Evolutionary conservation across 2,888 invertebrate genomes (phyloP), one percentile per base, ranked within the genome.

Genomic region (Hedychridium roseum): DNA sequence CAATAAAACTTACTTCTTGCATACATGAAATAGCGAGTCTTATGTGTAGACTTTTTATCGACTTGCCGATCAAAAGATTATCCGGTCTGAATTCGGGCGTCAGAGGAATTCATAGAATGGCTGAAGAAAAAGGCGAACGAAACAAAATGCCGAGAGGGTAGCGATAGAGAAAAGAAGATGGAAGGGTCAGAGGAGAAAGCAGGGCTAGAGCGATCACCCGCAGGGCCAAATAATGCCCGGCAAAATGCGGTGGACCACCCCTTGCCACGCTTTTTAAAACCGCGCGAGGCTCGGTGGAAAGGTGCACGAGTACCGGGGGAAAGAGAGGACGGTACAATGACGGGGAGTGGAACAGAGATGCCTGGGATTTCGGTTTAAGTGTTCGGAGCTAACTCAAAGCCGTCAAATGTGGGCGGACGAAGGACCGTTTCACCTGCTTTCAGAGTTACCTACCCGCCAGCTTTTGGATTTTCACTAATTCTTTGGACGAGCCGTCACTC

Each of bases 201-300:
- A 63, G 65, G 60, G 57, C 57, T 55, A 57, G 43, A 52, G 64
- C 64, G 73, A 72, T 69, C 76, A 71, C 74, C 74, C 74, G 74
- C 68, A 54, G 75, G 64, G 72, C 58, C 52, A 68, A 74, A 76
- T 75, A 77, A 76, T 76, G 56, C 61, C 60, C 54, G 57, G 71
- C 68, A 70, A 76, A 75, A 74, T 70, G 71, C 64, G 64, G 64
- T 59, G 71, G 73, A 68, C 72, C 75, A 76, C 71, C 77, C 76
- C 68, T 74, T 70, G 69, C 68, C 63, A 66, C 67, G 64, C 64
- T 57, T 59, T 62, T 68, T 69, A 59, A 60, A 71, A 60, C 57
- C 42, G 43, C 48, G 51, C 53, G 43, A 49, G 17, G 51, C 46
- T 49, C 40, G 45, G 21, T 43, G 43, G 47, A 30, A 14, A 14